These are phyloP conservation scores for Bruchidius siliquastri DNA, from an alignment of 2,888 invertebrate genomes.

Conservation along the genomic window DNA sequence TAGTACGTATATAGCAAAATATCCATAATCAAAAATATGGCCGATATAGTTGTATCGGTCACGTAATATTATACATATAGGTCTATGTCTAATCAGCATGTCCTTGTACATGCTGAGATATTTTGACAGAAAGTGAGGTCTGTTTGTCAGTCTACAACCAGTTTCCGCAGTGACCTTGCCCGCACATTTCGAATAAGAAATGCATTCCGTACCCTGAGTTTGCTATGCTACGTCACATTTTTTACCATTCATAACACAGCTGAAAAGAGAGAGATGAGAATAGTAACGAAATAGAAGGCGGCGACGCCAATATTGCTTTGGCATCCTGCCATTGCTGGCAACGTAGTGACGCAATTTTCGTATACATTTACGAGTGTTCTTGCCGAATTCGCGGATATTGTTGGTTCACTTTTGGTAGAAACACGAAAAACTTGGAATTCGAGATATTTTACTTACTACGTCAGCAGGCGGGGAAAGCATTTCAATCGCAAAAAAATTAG, in stretches of 20 bases:
- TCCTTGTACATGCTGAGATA: no score
- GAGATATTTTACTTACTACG: no score
- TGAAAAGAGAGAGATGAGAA: neutral
- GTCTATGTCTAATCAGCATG: no score
- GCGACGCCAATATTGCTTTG: neutral
- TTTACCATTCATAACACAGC: neutral
- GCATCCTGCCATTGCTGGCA: neutral
- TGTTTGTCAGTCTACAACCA: neutral
- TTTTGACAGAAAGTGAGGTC: no score
- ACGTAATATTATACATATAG: no score
- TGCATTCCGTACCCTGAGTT: neutral
- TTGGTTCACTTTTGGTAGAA: neutral
- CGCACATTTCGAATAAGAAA: neutral
- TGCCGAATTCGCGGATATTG: neutral
- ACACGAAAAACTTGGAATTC: neutral
- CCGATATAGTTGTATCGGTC: no score
- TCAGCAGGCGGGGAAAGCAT: no score
- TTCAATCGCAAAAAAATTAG: no score
- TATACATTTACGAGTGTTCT: neutral
- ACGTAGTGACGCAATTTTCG: neutral
- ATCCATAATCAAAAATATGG: no score
- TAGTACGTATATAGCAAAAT: no score
- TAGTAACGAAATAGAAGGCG: neutral
- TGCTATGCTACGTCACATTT: neutral
- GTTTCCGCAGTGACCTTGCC: neutral